Evolutionary conservation across 2,797 vertebrate species (phyloP), one percentile per base, ranked within the genome.

Genomic region (Phalloptychus januarius): DNA sequence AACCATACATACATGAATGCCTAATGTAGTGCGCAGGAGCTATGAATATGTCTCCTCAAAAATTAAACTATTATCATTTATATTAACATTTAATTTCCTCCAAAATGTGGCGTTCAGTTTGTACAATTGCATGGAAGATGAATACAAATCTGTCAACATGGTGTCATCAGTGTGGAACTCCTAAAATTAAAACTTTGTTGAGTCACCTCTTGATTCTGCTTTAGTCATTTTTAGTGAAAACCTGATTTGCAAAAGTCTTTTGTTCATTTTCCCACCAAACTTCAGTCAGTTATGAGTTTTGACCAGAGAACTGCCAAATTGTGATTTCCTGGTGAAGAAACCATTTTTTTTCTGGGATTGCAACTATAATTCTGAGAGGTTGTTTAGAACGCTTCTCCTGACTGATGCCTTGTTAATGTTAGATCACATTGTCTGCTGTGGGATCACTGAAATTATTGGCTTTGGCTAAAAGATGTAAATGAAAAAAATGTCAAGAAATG

Each of bases 1-100:
- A 79, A 79, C n/a, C 71, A 72, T 31, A 28, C 28, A 2, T 58
- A 50, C 16, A 81, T 75, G 42, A 42, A 28, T 71, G 40, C 31
- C 42, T 77, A 50, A 78, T 77, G 50, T 74, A 18, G 38, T 46
- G 65, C 38, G 42, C 23, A 16, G 25, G 3, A n/a, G 67, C 12
- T 70, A 44, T 44, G 38, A n/a, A 25, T n/a, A 3, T 11, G 61
- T 44, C 38, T 70, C 40, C 25, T n/a, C 25, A 70, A 70, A n/a
- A 44, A 44, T 44, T 15, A 7, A n/a, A 31, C 13, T 6, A 16
- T 71, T 3, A 28, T 44, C 11, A 69, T 25, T 40, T 6, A 67
- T 67, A 42, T 40, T 12, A 23, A 40, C 10, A 67, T 40, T 25
- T 67, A 4, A 40, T 5, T 40, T 38, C 25, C 11, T 5, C 10